Base-by-base conservation (phyloP, 2,797 vertebrate genomes). In the Manis javanica region DNA sequence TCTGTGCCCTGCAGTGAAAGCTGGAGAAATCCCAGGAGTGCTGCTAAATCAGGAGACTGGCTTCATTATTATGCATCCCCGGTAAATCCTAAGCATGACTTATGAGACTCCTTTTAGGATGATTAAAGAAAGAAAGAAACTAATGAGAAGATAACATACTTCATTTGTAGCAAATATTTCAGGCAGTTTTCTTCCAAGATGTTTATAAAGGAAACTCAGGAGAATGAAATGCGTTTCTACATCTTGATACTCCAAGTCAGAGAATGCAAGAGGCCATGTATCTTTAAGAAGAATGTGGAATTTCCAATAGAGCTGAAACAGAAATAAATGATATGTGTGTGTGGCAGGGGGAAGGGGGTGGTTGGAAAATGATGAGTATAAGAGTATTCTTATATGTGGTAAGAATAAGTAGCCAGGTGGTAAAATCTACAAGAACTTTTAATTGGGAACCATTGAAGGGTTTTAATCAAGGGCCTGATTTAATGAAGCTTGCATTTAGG, bases 41-140 rank as follows among this genome's bases (percentile, higher is more conserved):
- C 46, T 86, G 77, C 96, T 97, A 96, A 96, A 89, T 92, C 23
- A 1, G 72, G 91, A 97, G 68, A 46, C 12, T 7, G 46, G 64
- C 91, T 91, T 96, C 94, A 96, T 97, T 96, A 78, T 59, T 78
- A 97, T 96, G 92, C 94, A 95, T 90, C 61, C 21, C 74, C 91
- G 49, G 46, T 64, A 82, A 91, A 94, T 83, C 86, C 53, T 74
- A 83, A 82, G 61, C 49, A 66, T 88, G 82, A 94, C 82, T 96
- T 97, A 90, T 3, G 82, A 96, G 93, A 71, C 89, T 97, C 77
- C 74, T 95, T 96, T 96, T 90, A 91, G 55, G 66, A 93, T 95
- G 91, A 96, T 96, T 96, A 96, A 91, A 96, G 95, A 94, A 96
- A 91, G 90, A 96, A 96, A 79, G 74, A 95, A 97, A 74, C 88